Conservation (phyloP, 37 sponge, comb jelly and placozoan genomes). For the Ephydatia muelleri region DNA sequence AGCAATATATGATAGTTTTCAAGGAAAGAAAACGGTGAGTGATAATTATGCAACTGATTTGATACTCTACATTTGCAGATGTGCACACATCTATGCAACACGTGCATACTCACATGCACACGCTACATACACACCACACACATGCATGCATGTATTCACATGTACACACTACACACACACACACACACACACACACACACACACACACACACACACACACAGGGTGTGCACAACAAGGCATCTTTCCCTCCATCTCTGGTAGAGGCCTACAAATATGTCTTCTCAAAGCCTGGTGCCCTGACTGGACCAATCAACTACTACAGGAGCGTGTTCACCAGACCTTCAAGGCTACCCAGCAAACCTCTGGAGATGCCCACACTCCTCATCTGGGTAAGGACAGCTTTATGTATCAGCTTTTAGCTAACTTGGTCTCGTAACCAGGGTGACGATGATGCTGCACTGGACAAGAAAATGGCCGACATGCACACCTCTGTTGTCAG, state of each 20-base stretch:
- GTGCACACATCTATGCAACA: not conserved
- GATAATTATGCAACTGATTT: too few species aligned
- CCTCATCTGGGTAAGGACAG: constrained; percentile 47
- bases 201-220: constrained; percentile 54
- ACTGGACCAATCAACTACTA: constrained; percentile 82
- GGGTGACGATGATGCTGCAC: constrained; percentile 21
- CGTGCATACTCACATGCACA: constrained; percentile 41
- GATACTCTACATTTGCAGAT: not conserved
- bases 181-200: constrained; percentile 46
- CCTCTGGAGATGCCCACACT: constrained; percentile 22
- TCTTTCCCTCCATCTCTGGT: constrained; percentile 59
- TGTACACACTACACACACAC: constrained; percentile 32
- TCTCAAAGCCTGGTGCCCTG: constrained; percentile 56
- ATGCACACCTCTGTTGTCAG: too few species aligned
- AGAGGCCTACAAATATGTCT: too few species aligned
- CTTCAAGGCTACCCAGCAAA: too few species aligned
- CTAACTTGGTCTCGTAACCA: constrained; percentile 67
- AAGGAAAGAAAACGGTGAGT: constrained; percentile 3
- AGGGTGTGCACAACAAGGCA: not conserved
- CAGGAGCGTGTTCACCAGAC: too few species aligned
- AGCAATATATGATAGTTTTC: not conserved
- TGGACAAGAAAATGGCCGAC: constrained; percentile 28
- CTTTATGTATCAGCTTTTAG: constrained; percentile 58
- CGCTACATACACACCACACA: too few species aligned
- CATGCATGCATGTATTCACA: constrained; percentile 20